Base-by-base conservation (phyloP, 2,797 vertebrate genomes). In the Sandelia bainsii region DNA sequence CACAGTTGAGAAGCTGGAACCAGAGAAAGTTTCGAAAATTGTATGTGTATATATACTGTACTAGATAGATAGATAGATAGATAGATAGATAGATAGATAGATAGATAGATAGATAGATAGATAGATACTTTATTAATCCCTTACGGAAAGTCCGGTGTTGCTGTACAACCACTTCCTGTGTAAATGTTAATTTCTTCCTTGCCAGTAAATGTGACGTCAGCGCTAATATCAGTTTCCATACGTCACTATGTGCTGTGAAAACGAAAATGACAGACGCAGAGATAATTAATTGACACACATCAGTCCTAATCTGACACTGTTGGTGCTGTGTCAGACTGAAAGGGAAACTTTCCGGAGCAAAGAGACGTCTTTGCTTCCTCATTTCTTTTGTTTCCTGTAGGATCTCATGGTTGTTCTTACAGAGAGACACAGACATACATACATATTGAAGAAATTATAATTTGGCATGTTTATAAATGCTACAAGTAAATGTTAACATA, bases 261-360 rank as follows among this genome's bases (percentile, higher is more conserved):
- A 65, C 46, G 23, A 69, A 62, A 46, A 37, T 19, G 32, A 29
- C 34, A 40, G 45, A 39, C 0, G 0, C 14, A 8, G 11, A 23
- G 52, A 58, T n/a, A n/a, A 56, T 53, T 75, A 75, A 75, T 27
- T 77, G 83, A 84, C 69, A 62, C 51, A 66, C 51, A 82, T 69
- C 45, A 62, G 52, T 72, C 27, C 52, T 63, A 58, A 83, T 82
- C 50, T 14, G 12, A 11, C 44, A 34, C 9, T 46, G 49, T 66
- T 27, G 58, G 63, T 61, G 52, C 44, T 54, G 71, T 75, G 53
- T 56, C 76, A 80, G 56, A 71, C 78, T 68, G 85, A 80, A 83
- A 86, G 70, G n/a, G 62, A 80, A 83, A 71, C 46, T 82, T 39
- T 72, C 12, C 32, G 54, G 57, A 77, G 54, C 62, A 45, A 65